A percentile compares a stretch with the other conserved stretches of the same genome.
Evolutionary conservation across 2,888 invertebrate species (phyloP).

Genomic region (Chymomyza amoena): DNA sequence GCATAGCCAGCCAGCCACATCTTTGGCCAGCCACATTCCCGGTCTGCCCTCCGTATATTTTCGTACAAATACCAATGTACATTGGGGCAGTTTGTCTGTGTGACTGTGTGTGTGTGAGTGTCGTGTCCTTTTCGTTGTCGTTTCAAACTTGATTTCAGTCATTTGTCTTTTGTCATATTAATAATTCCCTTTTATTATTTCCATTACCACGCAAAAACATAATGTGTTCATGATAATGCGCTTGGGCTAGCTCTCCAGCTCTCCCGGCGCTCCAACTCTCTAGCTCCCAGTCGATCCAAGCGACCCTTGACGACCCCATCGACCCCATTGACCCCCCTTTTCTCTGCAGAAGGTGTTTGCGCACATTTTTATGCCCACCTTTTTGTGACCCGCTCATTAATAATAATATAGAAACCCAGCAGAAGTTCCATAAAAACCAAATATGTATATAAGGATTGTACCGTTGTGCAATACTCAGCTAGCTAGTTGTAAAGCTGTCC

Average conservation of each 20-base stretch:
- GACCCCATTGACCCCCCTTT: not conserved
- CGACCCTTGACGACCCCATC: conserved; percentile 10
- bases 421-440: not conserved
- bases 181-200: conserved; percentile 72
- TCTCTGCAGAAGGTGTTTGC: conserved; percentile 48
- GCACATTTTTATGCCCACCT: conserved; percentile 47
- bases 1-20: not conserved
- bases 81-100: conserved; percentile 8
- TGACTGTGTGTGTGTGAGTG: not conserved
- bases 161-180: conserved; percentile 75
- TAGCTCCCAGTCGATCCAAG: not conserved
- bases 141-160: conserved; percentile 51
- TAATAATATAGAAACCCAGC: conserved; percentile 49
- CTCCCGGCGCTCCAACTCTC: too few relatives aligned
- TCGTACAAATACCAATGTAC: conserved; percentile 4
- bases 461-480: not conserved
- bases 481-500: conserved; percentile 5
- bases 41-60: not conserved
- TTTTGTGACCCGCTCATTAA: conserved; percentile 47
- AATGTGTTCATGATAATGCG: conserved; percentile 38
- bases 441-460: not conserved
- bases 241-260: not conserved
- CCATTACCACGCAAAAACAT: conserved; percentile 44
- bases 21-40: conserved; percentile 17
- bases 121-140: conserved; percentile 16